A percentile compares a stretch with the other conserved stretches of the same genome.
Evolutionary conservation across 2,113 vertebrate species (phyloP).

Genomic region (Alethe castanea): DNA sequence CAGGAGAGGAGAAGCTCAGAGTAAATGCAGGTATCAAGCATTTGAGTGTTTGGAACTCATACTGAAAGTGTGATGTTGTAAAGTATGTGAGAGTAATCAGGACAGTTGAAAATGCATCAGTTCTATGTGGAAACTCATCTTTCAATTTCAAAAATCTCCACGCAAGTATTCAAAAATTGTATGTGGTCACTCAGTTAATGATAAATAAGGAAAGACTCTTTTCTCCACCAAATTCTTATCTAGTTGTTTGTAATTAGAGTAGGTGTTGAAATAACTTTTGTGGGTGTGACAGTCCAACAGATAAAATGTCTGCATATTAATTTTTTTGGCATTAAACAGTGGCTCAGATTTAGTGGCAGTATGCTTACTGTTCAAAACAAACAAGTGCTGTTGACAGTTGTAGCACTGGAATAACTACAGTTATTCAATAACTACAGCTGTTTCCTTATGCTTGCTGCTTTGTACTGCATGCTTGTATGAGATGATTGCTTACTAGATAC

Average conservation of each 20-base stretch:
- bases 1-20: constrained; percentile 63
- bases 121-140: not conserved
- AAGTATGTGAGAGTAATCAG: not conserved
- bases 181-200: not conserved
- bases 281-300: not conserved
- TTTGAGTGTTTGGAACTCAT: not conserved
- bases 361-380: not conserved
- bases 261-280: not conserved
- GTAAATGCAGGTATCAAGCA: constrained; percentile 58
- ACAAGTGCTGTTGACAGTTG: not conserved
- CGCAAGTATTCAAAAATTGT: not conserved
- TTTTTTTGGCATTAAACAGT: not conserved
- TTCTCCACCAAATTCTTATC: not conserved
- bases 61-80: not conserved
- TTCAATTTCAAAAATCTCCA: not conserved
- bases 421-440: not conserved
- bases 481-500: not conserved
- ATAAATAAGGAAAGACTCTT: not conserved
- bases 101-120: not conserved
- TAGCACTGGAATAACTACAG: not conserved
- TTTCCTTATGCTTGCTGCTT: not conserved
- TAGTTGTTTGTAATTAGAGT: not conserved
- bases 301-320: not conserved
- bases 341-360: not conserved
- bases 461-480: not conserved